Evolutionary conservation across 2,797 vertebrate species (phyloP).

Genomic region (Ctenopoma kingsleyae): DNA sequence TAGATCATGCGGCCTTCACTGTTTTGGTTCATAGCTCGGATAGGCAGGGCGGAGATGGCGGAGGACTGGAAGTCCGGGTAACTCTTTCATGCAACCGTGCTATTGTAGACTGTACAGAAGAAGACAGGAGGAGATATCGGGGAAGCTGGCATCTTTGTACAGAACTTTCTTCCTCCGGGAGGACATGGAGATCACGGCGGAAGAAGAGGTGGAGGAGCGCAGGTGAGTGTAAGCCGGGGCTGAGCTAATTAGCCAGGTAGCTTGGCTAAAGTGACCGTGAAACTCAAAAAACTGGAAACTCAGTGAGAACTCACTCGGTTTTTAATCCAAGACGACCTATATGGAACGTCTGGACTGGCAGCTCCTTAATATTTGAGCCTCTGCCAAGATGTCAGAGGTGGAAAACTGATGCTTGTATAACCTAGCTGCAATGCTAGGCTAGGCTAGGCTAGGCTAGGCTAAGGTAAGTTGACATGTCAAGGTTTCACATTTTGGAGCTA

Average conservation of each 20-base stretch:
- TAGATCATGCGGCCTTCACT: conserved; percentile 60
- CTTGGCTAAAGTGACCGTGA: background rate
- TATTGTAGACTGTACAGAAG: background rate
- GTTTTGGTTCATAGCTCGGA: conserved; percentile 56
- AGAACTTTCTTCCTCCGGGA: conserved; percentile 43
- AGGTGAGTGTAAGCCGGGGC: conserved; percentile 66
- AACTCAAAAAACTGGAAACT: too few species aligned
- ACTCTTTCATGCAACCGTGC: background rate
- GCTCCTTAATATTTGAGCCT: rapidly evolving
- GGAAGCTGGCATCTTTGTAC: conserved; percentile 58
- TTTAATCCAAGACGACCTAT: background rate
- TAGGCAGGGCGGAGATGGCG: conserved; percentile 57
- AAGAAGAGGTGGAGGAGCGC: conserved; percentile 78
- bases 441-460: conserved; percentile 56
- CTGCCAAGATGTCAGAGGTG: background rate
- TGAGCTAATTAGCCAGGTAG: conserved; percentile 9
- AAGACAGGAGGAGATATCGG: background rate
- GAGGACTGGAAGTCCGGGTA: conserved; percentile 42
- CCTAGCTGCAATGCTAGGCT: conserved; percentile 26
- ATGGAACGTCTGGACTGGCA: background rate
- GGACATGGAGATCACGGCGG: conserved; percentile 77
- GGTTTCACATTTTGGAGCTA: conserved; percentile 4
- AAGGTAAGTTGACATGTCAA: background rate
- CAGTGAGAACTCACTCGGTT: rapidly evolving
- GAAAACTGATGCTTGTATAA: background rate